Conservation (phyloP, 2,797 vertebrate genomes). For the Streptopelia turtur region DNA sequence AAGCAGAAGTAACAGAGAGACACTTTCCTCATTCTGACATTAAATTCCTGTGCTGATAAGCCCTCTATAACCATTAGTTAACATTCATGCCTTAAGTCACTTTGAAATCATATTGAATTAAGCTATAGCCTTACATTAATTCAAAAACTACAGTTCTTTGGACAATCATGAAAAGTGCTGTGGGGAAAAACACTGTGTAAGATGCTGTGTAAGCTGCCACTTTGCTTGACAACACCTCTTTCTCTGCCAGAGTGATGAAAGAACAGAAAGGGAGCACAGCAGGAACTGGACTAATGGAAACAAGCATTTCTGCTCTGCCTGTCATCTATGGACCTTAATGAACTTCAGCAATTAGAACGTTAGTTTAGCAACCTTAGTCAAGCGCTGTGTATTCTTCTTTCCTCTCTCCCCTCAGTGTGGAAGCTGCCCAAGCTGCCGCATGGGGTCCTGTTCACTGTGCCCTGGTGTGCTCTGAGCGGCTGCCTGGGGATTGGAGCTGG, state of each 20-base stretch:
- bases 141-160: not conserved
- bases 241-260: not conserved
- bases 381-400: not conserved
- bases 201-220: slow-evolving; percentile 14
- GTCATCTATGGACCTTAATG: slow-evolving; percentile 48
- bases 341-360: slow-evolving; percentile 30
- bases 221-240: not conserved
- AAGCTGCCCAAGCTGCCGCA: not conserved
- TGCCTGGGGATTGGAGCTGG: not conserved
- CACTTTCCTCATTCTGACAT: not conserved
- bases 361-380: slow-evolving; percentile 48
- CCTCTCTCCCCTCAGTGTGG: not conserved
- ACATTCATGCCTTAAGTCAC: not conserved
- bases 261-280: slow-evolving; percentile 35
- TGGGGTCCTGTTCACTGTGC: not conserved
- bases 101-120: slow-evolving; percentile 44
- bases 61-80: not conserved
- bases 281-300: slow-evolving; percentile 23
- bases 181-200: not conserved
- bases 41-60: not conserved
- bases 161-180: not conserved
- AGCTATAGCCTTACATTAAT: not conserved
- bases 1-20: not conserved
- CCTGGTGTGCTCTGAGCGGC: not conserved
- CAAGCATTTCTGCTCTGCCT: not conserved